Evolutionary conservation across 2,113 vertebrate genomes (phyloP).

Genomic region (Nesogale talazaci): DNA sequence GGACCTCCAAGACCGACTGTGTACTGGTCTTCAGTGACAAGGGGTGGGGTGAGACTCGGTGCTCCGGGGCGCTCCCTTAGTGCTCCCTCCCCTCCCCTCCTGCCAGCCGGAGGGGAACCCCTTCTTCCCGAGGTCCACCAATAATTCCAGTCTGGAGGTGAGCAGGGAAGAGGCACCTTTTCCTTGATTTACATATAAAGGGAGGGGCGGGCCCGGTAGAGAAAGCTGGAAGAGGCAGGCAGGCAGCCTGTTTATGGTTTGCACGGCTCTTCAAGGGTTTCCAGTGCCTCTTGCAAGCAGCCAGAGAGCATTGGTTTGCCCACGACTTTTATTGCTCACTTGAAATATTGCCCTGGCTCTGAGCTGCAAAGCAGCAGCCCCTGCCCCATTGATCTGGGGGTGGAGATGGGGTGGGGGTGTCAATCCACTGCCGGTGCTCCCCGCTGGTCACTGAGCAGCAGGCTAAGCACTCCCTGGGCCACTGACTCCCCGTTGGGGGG

Average conservation of each 20-base stretch:
- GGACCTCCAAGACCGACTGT: background rate
- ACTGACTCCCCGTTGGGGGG: background rate
- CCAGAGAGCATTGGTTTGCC: slow-evolving; percentile 61
- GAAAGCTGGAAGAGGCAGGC: slow-evolving; percentile 26
- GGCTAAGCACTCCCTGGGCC: background rate
- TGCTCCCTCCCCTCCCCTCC: background rate
- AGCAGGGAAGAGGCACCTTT: slow-evolving; percentile 52
- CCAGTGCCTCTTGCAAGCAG: slow-evolving; percentile 59
- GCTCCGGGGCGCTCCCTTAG: background rate
- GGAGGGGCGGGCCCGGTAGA: slow-evolving; percentile 45
- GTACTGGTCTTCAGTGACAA: too few species aligned
- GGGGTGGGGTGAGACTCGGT: background rate
- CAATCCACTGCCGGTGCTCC: background rate
- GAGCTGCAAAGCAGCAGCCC: slow-evolving; percentile 65
- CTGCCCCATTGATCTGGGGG: slow-evolving; percentile 63
- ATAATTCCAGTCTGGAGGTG: background rate
- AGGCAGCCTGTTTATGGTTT: background rate
- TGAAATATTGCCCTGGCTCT: slow-evolving; percentile 75
- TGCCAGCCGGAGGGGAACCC: background rate
- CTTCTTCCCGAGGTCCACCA: background rate
- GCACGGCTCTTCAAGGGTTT: slow-evolving; percentile 60
- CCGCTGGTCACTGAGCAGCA: background rate
- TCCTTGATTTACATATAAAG: slow-evolving; percentile 49
- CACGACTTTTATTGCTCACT: slow-evolving; percentile 67
- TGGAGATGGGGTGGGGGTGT: slow-evolving; percentile 26